Evolutionary conservation across 2,797 vertebrate species (phyloP), one percentile per base, ranked within the genome.

Genomic region (Clarias fuscus): DNA sequence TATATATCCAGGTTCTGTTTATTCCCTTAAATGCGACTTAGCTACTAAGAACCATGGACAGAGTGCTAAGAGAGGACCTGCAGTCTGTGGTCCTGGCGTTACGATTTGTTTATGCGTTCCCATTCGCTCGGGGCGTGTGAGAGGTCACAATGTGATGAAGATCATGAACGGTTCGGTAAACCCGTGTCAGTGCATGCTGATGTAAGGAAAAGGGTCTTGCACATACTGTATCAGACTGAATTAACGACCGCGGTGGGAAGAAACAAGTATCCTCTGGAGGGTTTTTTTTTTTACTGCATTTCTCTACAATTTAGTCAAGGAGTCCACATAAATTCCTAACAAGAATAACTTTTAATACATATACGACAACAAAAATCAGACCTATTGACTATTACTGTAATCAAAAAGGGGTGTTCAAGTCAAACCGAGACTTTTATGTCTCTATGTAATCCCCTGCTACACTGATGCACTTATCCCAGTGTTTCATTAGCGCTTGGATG

Each of bases 81-180:
- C 24, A 53, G 58, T 24, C 43, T 67, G 64, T 59, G 64, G 24
- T 85, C 30, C 18, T 77, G 72, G 43, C 3, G 27, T 56, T 37
- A 43, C 22, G 5, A 18, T 56, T 82, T 65, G 61, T 43, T 86
- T 62, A 73, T 1, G 18, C 7, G 5, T 82, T 18, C 37, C 11
- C 18, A 6, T 24, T 75, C 14, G 15, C 65, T 65, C 14, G n/a
- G 43, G 61, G 43, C 43, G 15, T 83, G 85, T 48, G 80, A 83
- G 33, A 80, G 67, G 59, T 76, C 73, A 77, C 43, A 83, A 27
- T 53, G 43, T 67, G 68, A 86, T 82, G 67, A 82, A 68, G 59
- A 86, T 82, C 85, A 58, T 3, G 65, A 82, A 58, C 65, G 24
- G 18, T 70, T 58, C 48, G 37, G 48, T 58, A 59, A 58, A 59